Evolutionary conservation across 2,888 invertebrate genomes (phyloP).

Genomic region (Yponomeuta malinellus): DNA sequence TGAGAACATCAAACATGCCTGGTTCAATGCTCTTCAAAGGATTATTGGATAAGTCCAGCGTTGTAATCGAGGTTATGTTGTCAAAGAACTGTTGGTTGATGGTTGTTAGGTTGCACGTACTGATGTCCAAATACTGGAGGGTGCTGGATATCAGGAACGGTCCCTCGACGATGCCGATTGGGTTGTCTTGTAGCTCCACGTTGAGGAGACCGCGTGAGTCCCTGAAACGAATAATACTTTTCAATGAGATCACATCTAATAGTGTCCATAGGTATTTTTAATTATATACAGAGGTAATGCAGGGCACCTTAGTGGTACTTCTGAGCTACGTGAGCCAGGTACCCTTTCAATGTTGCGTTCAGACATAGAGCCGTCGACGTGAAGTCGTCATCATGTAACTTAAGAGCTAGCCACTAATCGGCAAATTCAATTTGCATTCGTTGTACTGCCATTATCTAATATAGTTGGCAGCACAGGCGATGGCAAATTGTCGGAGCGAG

Average conservation of each 20-base stretch:
- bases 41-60: slow-evolving; percentile 82
- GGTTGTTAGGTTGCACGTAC: slow-evolving; percentile 75
- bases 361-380: neutral
- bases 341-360: too few relatives aligned
- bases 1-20: slow-evolving; percentile 77
- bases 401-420: slow-evolving; percentile 28
- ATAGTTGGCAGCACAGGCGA: slow-evolving; percentile 48
- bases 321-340: too few relatives aligned
- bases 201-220: slow-evolving; percentile 81
- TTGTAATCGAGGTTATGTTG: slow-evolving; percentile 79
- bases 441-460: slow-evolving; percentile 67
- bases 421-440: slow-evolving; percentile 65
- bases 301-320: too few relatives aligned
- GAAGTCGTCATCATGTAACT: slow-evolving; percentile 24
- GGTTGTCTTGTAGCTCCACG: slow-evolving; percentile 82
- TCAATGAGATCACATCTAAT: neutral
- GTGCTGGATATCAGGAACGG: slow-evolving; percentile 80
- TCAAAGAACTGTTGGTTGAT: slow-evolving; percentile 80
- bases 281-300: too few relatives aligned
- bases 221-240: slow-evolving; percentile 53
- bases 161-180: slow-evolving; percentile 76
- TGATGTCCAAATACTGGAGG: slow-evolving; percentile 80
- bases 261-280: too few relatives aligned
- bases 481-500: slow-evolving; percentile 50
- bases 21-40: slow-evolving; percentile 75